Base-by-base conservation (phyloP, 2,888 invertebrate species). In the Dryobotodes eremita region DNA sequence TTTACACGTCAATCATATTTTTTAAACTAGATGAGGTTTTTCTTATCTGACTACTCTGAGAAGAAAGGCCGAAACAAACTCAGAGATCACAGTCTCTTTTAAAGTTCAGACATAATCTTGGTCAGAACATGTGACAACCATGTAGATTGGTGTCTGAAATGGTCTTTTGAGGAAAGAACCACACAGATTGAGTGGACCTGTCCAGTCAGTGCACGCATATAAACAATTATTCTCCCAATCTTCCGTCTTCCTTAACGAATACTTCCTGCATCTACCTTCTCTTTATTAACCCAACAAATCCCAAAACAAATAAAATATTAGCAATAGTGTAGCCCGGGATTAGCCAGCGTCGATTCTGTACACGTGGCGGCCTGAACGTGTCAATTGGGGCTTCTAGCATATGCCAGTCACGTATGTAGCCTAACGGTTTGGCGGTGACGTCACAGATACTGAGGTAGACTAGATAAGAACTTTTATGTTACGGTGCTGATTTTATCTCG, bases 341-440 rank as follows among this genome's bases (percentile, higher is more conserved):
- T 89, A 89, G 89, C 86, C 89, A 75, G 81, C 85, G 87, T 89
- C 90, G 78, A 95, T 95, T 95, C 95, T 71, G 88, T 89, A 92
- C 95, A 94, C 95, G 95, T 92, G 93, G 92, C 88, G 83, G 84
- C 84, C 87, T 90, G 92, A 91, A 93, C 93, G 94, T 94, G 95
- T 94, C 95, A 95, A 95, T 94, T 94, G 94, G 91, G 91, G 89
- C 90, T 86, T 80, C 86, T 81, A 82, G 89, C 92, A 91, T 89
- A 96, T 94, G 94, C 95, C 87, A 91, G 92, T 94, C 96, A 96
- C 95, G 96, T 95, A 91, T 92, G 95, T 95, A 94, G 94, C 94
- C 94, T 94, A 94, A 95, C 95, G 93, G 94, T 93, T 92, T 91
- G 91, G 92, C 90, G 92, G 93, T 88, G 91, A 92, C 89, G 90